These are phyloP conservation scores for Lacanobia wlatinum DNA, from an alignment of 2,888 invertebrate genomes.

Conservation along the genomic window DNA sequence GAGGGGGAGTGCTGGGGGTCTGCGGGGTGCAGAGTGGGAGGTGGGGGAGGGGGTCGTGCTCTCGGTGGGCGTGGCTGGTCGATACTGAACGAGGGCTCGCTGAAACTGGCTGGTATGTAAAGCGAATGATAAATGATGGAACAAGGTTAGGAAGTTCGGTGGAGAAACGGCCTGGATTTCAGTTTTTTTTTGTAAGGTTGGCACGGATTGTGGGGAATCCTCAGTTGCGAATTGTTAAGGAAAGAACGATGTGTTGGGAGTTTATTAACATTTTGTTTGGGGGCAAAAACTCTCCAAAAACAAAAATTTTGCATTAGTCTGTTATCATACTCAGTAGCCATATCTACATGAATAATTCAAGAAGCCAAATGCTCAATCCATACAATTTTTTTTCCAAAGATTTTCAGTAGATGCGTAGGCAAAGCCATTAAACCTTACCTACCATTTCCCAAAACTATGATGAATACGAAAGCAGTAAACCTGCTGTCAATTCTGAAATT, in stretches of 20 bases:
- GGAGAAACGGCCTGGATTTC: conserved; percentile 26
- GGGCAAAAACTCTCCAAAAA: not conserved
- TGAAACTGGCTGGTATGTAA: conserved; percentile 61
- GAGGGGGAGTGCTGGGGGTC: conserved; percentile 8
- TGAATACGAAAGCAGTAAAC: too few species aligned
- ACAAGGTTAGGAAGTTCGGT: conserved; percentile 48
- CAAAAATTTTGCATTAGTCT: not conserved
- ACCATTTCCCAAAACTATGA: not conserved
- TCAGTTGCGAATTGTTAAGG: too few species aligned
- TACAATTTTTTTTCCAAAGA: too few species aligned
- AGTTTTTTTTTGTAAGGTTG: not conserved
- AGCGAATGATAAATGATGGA: conserved; percentile 59
- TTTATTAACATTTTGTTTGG: not conserved
- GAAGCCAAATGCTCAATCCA: too few species aligned
- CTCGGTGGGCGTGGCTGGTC: conserved; percentile 63
- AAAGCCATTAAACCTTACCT: too few species aligned
- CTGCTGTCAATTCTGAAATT: too few species aligned
- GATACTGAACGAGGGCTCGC: conserved; percentile 55
- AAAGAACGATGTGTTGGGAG: not conserved
- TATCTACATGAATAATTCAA: too few species aligned
- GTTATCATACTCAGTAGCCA: too few species aligned
- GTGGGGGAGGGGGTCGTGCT: conserved; percentile 16
- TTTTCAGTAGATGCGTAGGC: too few species aligned
- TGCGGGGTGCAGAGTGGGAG: conserved; percentile 18
- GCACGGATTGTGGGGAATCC: not conserved